phyloP scores from a whole-genome alignment of 2,888 invertebrate species.

The Byasa hedistus region DNA sequence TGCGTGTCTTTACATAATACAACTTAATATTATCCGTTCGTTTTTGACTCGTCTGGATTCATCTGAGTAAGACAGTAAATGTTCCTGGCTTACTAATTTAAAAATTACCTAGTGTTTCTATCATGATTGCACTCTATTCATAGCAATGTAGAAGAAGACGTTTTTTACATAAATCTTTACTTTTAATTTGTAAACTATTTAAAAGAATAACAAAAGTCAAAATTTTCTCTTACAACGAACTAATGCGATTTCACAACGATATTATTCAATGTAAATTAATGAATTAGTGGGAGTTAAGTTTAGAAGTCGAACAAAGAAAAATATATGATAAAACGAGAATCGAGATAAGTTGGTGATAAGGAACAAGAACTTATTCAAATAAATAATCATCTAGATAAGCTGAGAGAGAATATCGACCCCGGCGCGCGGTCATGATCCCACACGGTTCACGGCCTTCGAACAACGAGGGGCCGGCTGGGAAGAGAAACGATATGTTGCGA shows the following conservation, averaged over 20 bases:
- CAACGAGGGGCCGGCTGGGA: slow-evolving; percentile 35
- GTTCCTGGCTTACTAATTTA: too few species aligned
- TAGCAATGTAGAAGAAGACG: too few species aligned
- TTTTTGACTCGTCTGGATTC: too few species aligned
- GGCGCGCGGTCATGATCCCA: slow-evolving; percentile 23
- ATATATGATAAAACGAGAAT: neutral
- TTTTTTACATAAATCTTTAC: too few species aligned
- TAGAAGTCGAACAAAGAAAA: neutral
- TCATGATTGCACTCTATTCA: too few species aligned
- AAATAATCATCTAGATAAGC: slow-evolving; percentile 11
- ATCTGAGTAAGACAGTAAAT: too few species aligned
- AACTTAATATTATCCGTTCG: too few species aligned
- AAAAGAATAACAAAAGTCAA: too few species aligned
- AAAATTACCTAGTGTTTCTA: too few species aligned
- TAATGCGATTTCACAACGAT: neutral
- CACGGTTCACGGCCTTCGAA: slow-evolving; percentile 28
- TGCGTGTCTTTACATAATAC: neutral
- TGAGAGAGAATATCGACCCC: slow-evolving; percentile 27
- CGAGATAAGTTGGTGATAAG: neutral
- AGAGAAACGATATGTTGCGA: slow-evolving; percentile 14
- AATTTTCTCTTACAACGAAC: too few species aligned
- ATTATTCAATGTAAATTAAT: neutral
- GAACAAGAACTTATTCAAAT: neutral
- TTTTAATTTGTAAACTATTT: too few species aligned
- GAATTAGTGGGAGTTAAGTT: neutral